These are phyloP conservation scores for Drosophila bifasciata DNA, from an alignment of 1,140 invertebrate species.

Conservation along the genomic window DNA sequence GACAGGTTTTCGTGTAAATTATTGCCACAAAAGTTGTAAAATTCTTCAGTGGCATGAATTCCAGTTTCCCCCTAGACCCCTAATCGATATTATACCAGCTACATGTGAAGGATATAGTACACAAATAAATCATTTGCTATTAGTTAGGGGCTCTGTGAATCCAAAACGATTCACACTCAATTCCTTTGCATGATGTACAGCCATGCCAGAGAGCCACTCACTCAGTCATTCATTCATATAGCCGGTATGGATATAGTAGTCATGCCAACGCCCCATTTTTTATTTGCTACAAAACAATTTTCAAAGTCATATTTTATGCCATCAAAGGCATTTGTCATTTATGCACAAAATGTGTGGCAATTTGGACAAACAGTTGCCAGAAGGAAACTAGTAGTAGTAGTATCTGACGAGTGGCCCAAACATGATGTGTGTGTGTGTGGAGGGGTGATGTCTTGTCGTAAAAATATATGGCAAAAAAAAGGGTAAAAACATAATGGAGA, in stretches of 20 bases:
- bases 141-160: slow-evolving; percentile 2
- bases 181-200: slow-evolving; percentile 5
- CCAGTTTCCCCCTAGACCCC: too few relatives aligned
- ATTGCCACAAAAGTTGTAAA: slow-evolving; percentile 3
- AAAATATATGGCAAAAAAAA: slow-evolving; percentile 36
- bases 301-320: slow-evolving; percentile 82
- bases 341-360: slow-evolving; percentile 80
- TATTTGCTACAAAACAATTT: slow-evolving; percentile 81
- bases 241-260: not conserved
- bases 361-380: slow-evolving; percentile 59
- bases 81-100: too few relatives aligned
- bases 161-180: slow-evolving; percentile 28
- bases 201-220: not conserved
- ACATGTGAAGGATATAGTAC: not conserved
- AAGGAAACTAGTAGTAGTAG: slow-evolving; percentile 34
- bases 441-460: slow-evolving; percentile 34
- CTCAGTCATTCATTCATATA: slow-evolving; percentile 24
- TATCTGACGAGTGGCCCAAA: slow-evolving; percentile 35
- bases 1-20: slow-evolving; percentile 26
- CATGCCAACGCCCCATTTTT: slow-evolving; percentile 58
- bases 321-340: slow-evolving; percentile 82
- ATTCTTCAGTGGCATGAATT: not conserved
- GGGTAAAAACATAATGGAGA: slow-evolving; percentile 35
- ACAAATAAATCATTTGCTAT: slow-evolving; percentile 23
- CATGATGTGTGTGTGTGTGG: slow-evolving; percentile 23